Evolutionary conservation across 2,113 vertebrate genomes (phyloP), one percentile per base, ranked within the genome.

Genomic region (Callorhinus ursinus): DNA sequence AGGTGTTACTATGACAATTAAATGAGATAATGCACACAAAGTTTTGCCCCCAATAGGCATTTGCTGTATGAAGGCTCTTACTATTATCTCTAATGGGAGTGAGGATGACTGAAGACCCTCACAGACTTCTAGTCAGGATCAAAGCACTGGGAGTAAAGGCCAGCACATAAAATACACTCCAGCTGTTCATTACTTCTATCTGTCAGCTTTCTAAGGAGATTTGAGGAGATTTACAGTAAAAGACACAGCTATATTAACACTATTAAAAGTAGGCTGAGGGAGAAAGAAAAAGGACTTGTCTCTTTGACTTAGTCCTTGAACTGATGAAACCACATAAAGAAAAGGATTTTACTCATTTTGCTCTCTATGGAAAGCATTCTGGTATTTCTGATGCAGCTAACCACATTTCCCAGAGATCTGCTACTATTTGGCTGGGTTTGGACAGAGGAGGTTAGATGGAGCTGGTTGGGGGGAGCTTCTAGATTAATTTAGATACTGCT

Each of bases 161-260:
- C 53, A 46, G 14, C 53, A 77, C 51, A 83, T 82, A 90, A 96
- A 72, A 83, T 36, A 55, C 10, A 71, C 36, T 28, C 53, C 55
- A 39, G 0, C 19, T 53, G 13, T 74, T 92, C 77, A 85, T 76
- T 28, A 85, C 55, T 94, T 92, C 69, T 4, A 33, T 84, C 80
- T 85, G 84, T 53, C 55, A 33, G 46, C 36, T 72, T 96, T 53
- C 55, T 89, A 74, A 96, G 74, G 80, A 49, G 72, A 63, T 81
- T 14, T 49, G 33, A 84, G 84, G 51, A 61, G 63, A 94, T 83
- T 77, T 93, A 91, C 42, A 87, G 69, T 69, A 39, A 90, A 63
- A 84, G 71, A 79, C 6, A 7, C 46, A 55, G 22, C 74, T n/a
- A n/a, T 26, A 84, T 31, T 59, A 80, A 74, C 8, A 4, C 10